phyloP scores from a whole-genome alignment of 1,140 invertebrate genomes.

The Asobara japonica region DNA sequence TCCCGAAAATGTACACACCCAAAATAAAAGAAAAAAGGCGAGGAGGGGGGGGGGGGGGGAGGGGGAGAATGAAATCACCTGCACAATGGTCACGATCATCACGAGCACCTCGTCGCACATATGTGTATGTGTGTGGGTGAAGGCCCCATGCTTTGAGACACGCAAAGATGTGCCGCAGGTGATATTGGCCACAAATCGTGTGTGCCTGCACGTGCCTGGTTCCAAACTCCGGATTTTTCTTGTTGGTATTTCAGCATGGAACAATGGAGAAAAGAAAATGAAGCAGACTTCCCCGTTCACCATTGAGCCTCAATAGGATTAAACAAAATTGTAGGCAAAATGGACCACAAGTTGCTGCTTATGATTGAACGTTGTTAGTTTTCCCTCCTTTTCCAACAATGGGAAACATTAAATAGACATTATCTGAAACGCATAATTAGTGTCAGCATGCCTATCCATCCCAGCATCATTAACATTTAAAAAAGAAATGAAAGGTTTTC shows the following conservation, averaged over 20 bases:
- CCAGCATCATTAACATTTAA: neutral
- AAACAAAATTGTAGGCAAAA: neutral
- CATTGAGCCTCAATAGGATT: neutral
- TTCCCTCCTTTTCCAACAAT: neutral
- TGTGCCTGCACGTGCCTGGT: constrained; percentile 37
- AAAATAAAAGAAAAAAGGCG: neutral
- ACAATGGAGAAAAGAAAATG: constrained; percentile 12
- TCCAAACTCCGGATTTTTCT: constrained; percentile 11
- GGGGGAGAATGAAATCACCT: constrained; percentile 14
- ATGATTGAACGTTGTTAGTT: neutral
- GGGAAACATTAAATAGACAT: neutral
- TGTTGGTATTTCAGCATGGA: neutral
- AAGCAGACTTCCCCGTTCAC: neutral
- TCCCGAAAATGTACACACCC: neutral
- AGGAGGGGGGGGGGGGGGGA: neutral
- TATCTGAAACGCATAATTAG: neutral
- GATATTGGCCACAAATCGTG: constrained; percentile 32
- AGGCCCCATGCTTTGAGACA: constrained; percentile 5
- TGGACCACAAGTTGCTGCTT: neutral
- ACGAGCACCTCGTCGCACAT: neutral
- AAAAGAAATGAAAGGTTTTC: neutral
- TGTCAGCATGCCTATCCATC: neutral
- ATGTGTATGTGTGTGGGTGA: constrained; percentile 3
- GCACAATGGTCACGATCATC: constrained; percentile 15
- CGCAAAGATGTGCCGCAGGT: constrained; percentile 33